phyloP scores from a whole-genome alignment of 2,888 invertebrate species.

The Omphaloscelis lunosa region DNA sequence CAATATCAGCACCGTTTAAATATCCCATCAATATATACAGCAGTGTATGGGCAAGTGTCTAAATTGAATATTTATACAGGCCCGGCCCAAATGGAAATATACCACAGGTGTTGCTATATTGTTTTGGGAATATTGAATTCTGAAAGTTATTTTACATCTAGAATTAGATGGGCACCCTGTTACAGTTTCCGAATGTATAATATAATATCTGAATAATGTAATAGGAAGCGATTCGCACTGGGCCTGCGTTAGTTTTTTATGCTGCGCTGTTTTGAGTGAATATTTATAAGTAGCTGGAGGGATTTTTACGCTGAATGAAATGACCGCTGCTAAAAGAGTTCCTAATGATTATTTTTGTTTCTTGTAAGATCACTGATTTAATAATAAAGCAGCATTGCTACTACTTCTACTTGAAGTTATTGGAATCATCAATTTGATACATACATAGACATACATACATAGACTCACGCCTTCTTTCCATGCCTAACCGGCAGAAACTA shows the following conservation, averaged over 20 bases:
- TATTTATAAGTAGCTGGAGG: constrained; percentile 8
- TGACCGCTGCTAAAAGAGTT: not conserved
- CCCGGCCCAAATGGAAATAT: constrained; percentile 67
- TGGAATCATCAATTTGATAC: not conserved
- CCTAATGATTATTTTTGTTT: not conserved
- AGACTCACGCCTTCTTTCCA: too few relatives aligned
- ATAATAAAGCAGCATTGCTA: not conserved
- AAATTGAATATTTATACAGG: constrained; percentile 83
- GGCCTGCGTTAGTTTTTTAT: constrained; percentile 44
- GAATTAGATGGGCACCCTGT: constrained; percentile 76
- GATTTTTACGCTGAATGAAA: constrained; percentile 13
- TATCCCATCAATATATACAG: constrained; percentile 56
- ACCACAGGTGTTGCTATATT: constrained; percentile 81
- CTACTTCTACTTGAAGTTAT: too few relatives aligned
- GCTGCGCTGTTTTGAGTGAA: constrained; percentile 23
- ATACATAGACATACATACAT: too few relatives aligned
- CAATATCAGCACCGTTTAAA: constrained; percentile 40
- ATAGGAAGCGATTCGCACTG: constrained; percentile 51
- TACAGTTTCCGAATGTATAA: constrained; percentile 66
- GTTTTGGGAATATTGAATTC: constrained; percentile 86
- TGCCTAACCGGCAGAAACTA: too few relatives aligned
- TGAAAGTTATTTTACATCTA: constrained; percentile 82
- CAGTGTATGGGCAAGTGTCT: constrained; percentile 73
- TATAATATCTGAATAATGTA: constrained; percentile 74
- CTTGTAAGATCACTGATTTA: not conserved